Percentiles rank a stretch among this genome's conserved stretches.
Evolutionary conservation across 2,797 vertebrate species (phyloP).

Genomic region (Acrossocheilus wenchowensis): DNA sequence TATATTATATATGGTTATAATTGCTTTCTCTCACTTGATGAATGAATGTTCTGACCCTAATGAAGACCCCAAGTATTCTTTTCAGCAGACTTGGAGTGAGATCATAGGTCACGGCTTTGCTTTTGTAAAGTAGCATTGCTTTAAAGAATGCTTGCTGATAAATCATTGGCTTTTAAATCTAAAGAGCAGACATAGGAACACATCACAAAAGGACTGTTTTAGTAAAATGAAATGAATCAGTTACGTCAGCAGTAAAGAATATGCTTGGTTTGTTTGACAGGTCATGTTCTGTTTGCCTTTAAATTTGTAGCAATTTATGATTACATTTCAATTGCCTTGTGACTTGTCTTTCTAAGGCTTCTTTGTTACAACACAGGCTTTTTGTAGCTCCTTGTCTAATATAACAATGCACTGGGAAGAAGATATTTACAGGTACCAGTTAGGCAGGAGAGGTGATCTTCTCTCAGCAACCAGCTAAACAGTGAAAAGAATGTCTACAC

Average conservation of each 20-base stretch:
- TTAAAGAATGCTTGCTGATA: constrained; percentile 38
- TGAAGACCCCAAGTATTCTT: constrained; percentile 29
- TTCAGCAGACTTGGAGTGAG: constrained; percentile 16
- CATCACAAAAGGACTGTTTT: neutral
- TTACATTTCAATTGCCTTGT: constrained; percentile 48
- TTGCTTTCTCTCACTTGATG: constrained; percentile 7
- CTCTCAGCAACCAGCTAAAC: constrained; percentile 58
- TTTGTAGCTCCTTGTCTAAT: constrained; percentile 33
- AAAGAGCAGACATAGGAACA: neutral
- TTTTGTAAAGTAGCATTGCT: constrained; percentile 46
- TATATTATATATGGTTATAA: neutral
- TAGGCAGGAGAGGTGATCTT: constrained; percentile 43
- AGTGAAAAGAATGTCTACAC: constrained; percentile 56
- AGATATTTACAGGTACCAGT: constrained; percentile 65
- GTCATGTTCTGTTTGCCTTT: constrained; percentile 41
- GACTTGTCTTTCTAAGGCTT: constrained; percentile 12
- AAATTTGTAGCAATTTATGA: constrained; percentile 46
- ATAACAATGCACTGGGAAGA: constrained; percentile 32
- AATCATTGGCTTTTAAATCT: constrained; percentile 45
- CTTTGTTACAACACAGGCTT: constrained; percentile 31
- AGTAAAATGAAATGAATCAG: neutral
- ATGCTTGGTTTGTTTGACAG: constrained; percentile 24
- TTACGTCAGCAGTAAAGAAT: constrained; percentile 1
- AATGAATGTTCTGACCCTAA: constrained; percentile 58
- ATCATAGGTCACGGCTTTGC: constrained; percentile 51